Conservation (phyloP, 2,888 invertebrate genomes). For the Nowickia ferox region DNA sequence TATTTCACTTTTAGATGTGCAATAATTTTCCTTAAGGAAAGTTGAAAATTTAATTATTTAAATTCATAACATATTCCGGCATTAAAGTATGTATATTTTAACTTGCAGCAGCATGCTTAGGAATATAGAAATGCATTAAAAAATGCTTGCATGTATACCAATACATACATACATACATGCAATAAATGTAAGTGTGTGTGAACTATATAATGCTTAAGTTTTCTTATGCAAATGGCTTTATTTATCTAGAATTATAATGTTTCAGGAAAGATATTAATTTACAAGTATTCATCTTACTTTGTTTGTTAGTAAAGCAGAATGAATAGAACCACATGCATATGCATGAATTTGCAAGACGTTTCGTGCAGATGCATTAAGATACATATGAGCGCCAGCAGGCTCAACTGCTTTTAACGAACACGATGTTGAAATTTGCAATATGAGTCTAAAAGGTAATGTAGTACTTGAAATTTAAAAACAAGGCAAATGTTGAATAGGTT, state of each 20-base stretch:
- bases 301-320: conserved; percentile 24
- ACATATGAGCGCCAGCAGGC: background rate
- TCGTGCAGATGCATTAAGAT: background rate
- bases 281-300: conserved; percentile 32
- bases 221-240: conserved; percentile 25
- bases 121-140: background rate
- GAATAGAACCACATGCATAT: conserved; percentile 16
- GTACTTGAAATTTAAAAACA: no score
- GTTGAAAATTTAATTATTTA: conserved; percentile 51
- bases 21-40: background rate
- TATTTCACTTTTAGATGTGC: conserved; percentile 13
- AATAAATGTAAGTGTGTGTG: background rate
- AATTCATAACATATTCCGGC: conserved; percentile 35
- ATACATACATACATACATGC: background rate
- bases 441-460: no score
- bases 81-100: background rate
- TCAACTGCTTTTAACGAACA: background rate
- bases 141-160: background rate
- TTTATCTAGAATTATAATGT: conserved; percentile 47
- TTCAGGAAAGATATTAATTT: conserved; percentile 54
- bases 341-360: conserved; percentile 5
- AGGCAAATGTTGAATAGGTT: no score
- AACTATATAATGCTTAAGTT: conserved; percentile 16
- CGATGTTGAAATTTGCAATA: no score
- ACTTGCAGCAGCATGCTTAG: background rate